Conservation (phyloP, 2,797 vertebrate species). For the Eremophila alpestris region DNA sequence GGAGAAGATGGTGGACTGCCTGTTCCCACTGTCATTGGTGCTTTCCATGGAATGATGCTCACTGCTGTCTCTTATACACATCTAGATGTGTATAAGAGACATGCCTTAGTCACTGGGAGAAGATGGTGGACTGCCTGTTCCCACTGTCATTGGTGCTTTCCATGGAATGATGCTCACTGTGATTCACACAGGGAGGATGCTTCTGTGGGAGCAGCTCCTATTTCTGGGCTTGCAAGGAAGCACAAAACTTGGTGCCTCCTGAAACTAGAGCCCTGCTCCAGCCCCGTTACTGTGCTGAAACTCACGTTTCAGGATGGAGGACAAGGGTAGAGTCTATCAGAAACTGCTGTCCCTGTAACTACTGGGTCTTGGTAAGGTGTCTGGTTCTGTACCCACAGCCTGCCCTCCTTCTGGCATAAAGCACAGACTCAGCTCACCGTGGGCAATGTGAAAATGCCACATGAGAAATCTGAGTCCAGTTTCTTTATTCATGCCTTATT, state of each 20-base stretch:
- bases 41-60: rapidly evolving
- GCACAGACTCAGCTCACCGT: not conserved
- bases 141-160: too few species aligned
- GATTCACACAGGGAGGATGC: not conserved
- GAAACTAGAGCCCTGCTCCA: not conserved
- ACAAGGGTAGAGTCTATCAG: not conserved
- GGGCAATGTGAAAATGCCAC: not conserved
- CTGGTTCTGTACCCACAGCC: not conserved
- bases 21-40: not conserved
- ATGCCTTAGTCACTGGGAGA: not conserved
- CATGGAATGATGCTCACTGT: rapidly evolving
- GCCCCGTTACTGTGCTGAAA: not conserved
- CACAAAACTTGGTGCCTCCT: rapidly evolving
- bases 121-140: not conserved
- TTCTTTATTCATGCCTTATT: not conserved
- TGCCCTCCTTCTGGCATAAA: rapidly evolving
- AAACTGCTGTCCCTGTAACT: not conserved
- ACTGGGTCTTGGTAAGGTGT: rapidly evolving
- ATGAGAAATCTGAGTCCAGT: rapidly evolving
- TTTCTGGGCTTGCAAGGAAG: not conserved
- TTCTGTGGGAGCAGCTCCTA: not conserved
- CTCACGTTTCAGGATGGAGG: not conserved
- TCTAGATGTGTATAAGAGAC: too few species aligned
- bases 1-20: not conserved
- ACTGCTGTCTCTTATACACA: too few species aligned